Percentiles rank a stretch among this genome's conserved stretches.
These are phyloP conservation scores for Actinemys pallida DNA, from an alignment of 2,113 vertebrate species.

Conservation along the genomic window DNA sequence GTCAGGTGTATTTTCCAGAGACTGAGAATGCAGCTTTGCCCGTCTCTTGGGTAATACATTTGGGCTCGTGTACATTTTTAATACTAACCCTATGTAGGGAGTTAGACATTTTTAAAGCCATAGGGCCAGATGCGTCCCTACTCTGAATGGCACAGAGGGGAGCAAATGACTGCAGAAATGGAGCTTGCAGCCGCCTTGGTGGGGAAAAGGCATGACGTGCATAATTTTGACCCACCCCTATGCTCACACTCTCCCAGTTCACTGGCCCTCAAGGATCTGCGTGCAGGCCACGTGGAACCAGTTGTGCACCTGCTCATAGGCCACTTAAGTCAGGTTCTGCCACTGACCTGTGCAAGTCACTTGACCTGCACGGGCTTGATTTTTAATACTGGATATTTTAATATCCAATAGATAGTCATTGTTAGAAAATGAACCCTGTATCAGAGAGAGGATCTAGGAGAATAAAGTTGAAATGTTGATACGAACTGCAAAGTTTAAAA, in stretches of 20 bases:
- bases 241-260: not conserved
- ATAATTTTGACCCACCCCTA: not conserved
- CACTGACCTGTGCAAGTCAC: not conserved
- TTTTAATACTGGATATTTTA: not conserved
- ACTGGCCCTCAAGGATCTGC: not conserved
- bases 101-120: too few relatives aligned
- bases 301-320: not conserved
- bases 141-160: not conserved
- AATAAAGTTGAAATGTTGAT: not conserved
- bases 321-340: not conserved
- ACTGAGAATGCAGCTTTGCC: not conserved
- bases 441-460: not conserved
- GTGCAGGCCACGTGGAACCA: not conserved
- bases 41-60: constrained; percentile 13
- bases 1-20: not conserved
- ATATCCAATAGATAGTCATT: not conserved
- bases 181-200: not conserved
- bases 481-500: constrained; percentile 27
- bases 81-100: not conserved
- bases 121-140: too few relatives aligned
- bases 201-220: not conserved
- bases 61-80: constrained; percentile 10
- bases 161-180: not conserved
- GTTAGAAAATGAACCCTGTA: not conserved
- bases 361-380: accelerated